These are phyloP conservation scores for Coilia nasus DNA, from an alignment of 2,797 vertebrate genomes.

Conservation along the genomic window DNA sequence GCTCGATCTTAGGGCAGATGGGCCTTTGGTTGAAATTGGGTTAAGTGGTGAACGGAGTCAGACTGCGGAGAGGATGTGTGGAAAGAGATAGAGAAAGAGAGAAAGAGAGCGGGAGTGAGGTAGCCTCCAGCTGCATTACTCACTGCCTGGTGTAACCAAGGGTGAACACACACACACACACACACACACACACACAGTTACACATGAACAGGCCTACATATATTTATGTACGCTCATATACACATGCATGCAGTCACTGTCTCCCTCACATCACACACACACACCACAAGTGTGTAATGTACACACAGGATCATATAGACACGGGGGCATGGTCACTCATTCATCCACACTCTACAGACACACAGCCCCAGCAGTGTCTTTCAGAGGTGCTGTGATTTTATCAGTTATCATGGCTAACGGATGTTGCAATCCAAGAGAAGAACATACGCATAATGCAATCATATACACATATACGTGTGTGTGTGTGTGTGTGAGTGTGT, in stretches of 20 bases:
- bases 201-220: constrained; percentile 18
- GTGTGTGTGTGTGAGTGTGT: not conserved
- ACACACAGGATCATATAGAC: not conserved
- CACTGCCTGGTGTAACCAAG: constrained; percentile 47
- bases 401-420: not conserved
- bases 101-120: constrained; percentile 32
- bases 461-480: not conserved
- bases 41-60: constrained; percentile 45
- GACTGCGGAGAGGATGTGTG: constrained; percentile 36
- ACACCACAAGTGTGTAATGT: too few species aligned
- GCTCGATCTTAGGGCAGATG: constrained; percentile 32
- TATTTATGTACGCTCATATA: not conserved
- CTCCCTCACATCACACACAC: constrained; percentile 40
- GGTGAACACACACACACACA: constrained; percentile 8
- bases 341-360: not conserved
- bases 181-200: not conserved
- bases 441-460: constrained; percentile 52
- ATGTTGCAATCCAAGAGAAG: not conserved
- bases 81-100: too few species aligned
- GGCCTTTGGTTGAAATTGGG: constrained; percentile 38
- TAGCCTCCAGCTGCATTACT: constrained; percentile 59
- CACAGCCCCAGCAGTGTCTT: not conserved
- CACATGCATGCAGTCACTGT: constrained; percentile 2
- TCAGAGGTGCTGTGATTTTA: not conserved
- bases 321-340: not conserved